Evolutionary conservation across 64 coral and sea anemone genomes (phyloP).

Genomic region (Cladopsammia gracilis): DNA sequence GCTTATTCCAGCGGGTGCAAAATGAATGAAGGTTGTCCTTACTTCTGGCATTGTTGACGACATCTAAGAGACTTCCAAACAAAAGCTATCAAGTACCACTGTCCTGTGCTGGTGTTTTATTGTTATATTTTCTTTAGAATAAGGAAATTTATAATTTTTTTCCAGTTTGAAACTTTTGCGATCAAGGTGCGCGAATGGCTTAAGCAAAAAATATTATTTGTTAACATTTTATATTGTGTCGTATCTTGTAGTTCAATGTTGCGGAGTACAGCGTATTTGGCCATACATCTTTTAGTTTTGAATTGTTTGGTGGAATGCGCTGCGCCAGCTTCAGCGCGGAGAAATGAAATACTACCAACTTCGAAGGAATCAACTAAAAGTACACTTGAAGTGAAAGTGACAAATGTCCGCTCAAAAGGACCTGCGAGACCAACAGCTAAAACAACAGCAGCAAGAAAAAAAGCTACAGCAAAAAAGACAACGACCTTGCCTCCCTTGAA

Average conservation of each 20-base stretch:
- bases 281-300: slow-evolving; percentile 14
- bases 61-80: no score
- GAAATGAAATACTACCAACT: neutral
- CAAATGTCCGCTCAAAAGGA: neutral
- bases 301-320: slow-evolving; percentile 20
- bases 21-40: no score
- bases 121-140: no score
- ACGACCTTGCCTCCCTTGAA: neutral
- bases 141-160: no score
- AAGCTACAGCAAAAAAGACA: neutral
- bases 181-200: no score
- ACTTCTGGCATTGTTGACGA: no score
- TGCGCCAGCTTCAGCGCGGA: neutral
- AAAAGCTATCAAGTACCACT: no score
- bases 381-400: neutral
- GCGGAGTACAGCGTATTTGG: neutral
- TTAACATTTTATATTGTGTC: neutral
- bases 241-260: slow-evolving; percentile 1
- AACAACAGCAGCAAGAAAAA: neutral
- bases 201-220: no score
- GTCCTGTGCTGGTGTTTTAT: no score
- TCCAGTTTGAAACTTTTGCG: no score
- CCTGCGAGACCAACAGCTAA: neutral
- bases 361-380: neutral
- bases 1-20: no score